These are phyloP conservation scores for Megalonaias nervosa DNA, from an alignment of 1,140 invertebrate species.

Conservation along the genomic window DNA sequence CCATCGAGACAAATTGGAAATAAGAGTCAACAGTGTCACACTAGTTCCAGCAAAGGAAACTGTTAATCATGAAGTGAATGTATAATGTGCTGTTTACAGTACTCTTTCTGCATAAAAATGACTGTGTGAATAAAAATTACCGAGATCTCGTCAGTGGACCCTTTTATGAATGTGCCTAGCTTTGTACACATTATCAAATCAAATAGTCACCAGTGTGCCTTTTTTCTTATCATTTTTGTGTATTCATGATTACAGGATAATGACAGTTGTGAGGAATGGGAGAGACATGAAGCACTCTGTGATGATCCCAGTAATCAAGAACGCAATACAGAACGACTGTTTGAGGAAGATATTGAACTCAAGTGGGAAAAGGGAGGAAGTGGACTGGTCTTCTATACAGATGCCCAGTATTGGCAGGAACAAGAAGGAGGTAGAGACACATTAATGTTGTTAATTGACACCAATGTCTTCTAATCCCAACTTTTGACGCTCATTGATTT, in stretches of 20 bases:
- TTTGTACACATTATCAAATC: neutral
- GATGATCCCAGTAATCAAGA: conserved; percentile 76
- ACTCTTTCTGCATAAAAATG: no score
- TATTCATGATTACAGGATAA: conserved; percentile 48
- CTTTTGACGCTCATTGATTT: neutral
- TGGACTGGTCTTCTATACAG: conserved; percentile 79
- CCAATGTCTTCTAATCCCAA: neutral
- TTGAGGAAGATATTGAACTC: conserved; percentile 77
- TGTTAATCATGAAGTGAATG: no score
- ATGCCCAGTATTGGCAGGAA: conserved; percentile 76
- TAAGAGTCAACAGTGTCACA: no score
- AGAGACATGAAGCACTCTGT: conserved; percentile 76
- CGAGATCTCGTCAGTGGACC: neutral
- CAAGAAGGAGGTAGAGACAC: conserved; percentile 67
- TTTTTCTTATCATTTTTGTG: neutral
- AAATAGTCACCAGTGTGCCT: neutral
- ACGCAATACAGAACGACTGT: conserved; percentile 71
- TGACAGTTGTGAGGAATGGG: conserved; percentile 71
- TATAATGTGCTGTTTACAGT: no score
- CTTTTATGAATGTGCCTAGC: neutral
- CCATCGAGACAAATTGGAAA: no score
- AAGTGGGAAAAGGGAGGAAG: conserved; percentile 79
- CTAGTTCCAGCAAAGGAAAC: no score
- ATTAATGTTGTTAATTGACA: neutral
- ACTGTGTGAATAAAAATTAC: no score